Conservation (phyloP, 2,797 vertebrate species). For the Tokudaia tokunoshimensis region DNA sequence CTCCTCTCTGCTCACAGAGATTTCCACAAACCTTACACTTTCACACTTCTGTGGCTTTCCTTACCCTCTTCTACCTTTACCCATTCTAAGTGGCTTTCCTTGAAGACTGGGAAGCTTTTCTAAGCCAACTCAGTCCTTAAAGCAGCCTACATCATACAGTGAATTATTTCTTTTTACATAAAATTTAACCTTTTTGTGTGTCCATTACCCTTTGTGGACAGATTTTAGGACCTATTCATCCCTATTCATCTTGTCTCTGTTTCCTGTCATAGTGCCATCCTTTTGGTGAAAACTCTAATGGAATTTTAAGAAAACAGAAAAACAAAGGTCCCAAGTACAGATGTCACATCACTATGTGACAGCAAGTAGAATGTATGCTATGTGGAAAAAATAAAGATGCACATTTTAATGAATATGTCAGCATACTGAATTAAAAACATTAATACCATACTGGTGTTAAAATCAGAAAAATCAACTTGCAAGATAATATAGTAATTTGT, state of each 20-base stretch:
- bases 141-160: not conserved
- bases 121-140: not conserved
- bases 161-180: not conserved
- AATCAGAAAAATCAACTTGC: constrained; percentile 19
- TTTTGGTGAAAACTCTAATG: not conserved
- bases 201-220: not conserved
- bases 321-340: not conserved
- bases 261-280: not conserved
- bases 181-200: constrained; percentile 1
- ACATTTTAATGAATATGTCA: not conserved
- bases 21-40: not conserved
- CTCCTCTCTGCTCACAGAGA: not conserved
- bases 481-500: constrained; percentile 35
- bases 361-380: not conserved
- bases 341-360: not conserved
- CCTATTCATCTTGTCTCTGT: not conserved
- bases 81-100: not conserved
- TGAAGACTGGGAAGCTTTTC: constrained; percentile 3
- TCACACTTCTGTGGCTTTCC: not conserved
- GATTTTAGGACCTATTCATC: not conserved
- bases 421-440: not conserved
- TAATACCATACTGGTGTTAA: not conserved
- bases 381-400: constrained; percentile 18
- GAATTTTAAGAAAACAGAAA: constrained; percentile 30
- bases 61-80: not conserved